These are phyloP conservation scores for Crocidura indochinensis DNA, from an alignment of 2,797 vertebrate species.

Conservation along the genomic window DNA sequence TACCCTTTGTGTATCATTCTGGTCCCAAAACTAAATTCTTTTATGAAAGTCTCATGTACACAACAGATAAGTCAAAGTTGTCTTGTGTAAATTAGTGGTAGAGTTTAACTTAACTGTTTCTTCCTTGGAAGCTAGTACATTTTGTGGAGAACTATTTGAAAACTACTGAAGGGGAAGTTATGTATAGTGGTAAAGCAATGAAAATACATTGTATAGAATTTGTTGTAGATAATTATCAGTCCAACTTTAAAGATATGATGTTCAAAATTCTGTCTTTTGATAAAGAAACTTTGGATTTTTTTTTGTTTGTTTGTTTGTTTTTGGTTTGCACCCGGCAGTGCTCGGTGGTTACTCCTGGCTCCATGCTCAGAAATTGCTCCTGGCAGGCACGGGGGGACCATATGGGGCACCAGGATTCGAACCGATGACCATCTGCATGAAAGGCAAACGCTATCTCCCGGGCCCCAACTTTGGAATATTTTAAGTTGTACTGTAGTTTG, in stretches of 20 bases:
- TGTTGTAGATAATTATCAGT: not conserved
- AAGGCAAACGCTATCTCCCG: no score
- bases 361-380: no score
- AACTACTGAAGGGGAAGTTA: not conserved
- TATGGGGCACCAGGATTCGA: no score
- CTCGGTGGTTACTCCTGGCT: no score
- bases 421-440: no score
- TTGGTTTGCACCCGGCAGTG: no score
- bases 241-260: slow-evolving; percentile 22
- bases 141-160: not conserved
- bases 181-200: not conserved
- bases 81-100: not conserved
- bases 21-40: slow-evolving; percentile 51
- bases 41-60: slow-evolving; percentile 14
- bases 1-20: no score
- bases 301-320: no score
- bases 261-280: slow-evolving; percentile 39
- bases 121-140: not conserved
- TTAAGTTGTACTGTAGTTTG: not conserved
- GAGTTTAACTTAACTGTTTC: not conserved
- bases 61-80: slow-evolving; percentile 28
- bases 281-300: slow-evolving; percentile 16
- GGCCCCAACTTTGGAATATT: slow-evolving; percentile 5
- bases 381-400: no score
- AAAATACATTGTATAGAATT: not conserved